Conservation (phyloP, 2,888 invertebrate species). For the Anoplius nigerrimus region DNA sequence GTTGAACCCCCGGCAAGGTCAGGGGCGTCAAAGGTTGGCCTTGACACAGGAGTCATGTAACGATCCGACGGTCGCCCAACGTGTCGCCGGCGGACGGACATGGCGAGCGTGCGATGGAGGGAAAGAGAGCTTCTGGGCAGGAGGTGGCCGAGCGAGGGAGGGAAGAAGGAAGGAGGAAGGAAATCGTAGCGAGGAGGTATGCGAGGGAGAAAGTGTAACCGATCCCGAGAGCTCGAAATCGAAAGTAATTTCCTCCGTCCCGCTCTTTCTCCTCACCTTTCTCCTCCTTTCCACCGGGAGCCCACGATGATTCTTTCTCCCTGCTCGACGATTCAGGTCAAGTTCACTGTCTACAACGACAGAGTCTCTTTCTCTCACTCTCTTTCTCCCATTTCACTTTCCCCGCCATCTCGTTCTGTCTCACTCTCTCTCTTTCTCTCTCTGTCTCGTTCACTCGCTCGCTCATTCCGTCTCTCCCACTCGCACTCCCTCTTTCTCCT, state of each 20-base stretch:
- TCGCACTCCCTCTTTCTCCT: conserved; percentile 22
- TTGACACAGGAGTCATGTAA: conserved; percentile 37
- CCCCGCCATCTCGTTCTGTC: conserved; percentile 30
- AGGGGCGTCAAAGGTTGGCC: conserved; percentile 23
- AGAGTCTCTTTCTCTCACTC: conserved; percentile 39
- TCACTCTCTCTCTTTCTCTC: conserved; percentile 21
- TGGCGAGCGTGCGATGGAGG: no score
- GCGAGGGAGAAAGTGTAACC: conserved; percentile 54
- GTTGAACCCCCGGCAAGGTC: conserved; percentile 23
- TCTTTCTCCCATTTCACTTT: conserved; percentile 45
- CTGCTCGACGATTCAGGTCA: conserved; percentile 58
- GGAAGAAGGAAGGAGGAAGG: conserved; percentile 53
- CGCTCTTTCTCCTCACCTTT: conserved; percentile 54
- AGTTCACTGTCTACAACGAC: conserved; percentile 54
- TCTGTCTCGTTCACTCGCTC: conserved; percentile 4
- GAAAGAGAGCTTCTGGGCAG: no score
- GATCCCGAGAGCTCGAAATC: conserved; percentile 61
- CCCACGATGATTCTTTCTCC: conserved; percentile 63
- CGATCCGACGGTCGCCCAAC: conserved; percentile 22
- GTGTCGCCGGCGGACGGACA: conserved; percentile 5
- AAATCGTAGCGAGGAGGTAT: conserved; percentile 42
- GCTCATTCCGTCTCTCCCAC: conserved; percentile 27
- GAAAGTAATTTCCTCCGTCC: conserved; percentile 66
- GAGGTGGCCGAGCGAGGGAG: background rate
- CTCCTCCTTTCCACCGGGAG: conserved; percentile 61